These are phyloP conservation scores for Chloroceryle aenea DNA, from an alignment of 2,113 vertebrate genomes.

Conservation along the genomic window DNA sequence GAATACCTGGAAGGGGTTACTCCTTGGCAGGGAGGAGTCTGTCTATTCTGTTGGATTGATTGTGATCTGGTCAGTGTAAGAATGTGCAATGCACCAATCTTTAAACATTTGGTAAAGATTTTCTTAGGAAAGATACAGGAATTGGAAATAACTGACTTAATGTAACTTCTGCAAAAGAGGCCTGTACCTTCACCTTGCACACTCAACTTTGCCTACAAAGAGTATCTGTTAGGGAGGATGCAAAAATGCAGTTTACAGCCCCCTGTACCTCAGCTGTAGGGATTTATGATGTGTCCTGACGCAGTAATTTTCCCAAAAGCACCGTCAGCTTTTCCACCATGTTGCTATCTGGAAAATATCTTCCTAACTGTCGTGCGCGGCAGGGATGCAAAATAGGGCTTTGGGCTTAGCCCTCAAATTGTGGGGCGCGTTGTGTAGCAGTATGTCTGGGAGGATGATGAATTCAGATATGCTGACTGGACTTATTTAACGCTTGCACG, in stretches of 20 bases:
- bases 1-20: background rate
- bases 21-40: background rate
- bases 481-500: background rate
- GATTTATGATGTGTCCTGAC: background rate
- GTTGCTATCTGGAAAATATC: background rate
- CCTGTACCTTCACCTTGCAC: background rate
- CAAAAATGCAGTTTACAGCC: background rate
- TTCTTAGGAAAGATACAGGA: background rate
- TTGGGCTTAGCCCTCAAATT: background rate
- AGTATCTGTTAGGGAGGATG: background rate
- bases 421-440: background rate
- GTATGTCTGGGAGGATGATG: background rate
- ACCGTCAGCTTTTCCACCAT: background rate
- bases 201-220: background rate
- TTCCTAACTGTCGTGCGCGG: background rate
- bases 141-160: background rate
- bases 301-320: background rate
- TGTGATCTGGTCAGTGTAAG: constrained; percentile 1
- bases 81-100: constrained; percentile 12
- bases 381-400: background rate
- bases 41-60: background rate
- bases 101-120: background rate
- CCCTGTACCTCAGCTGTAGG: background rate
- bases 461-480: constrained; percentile 10
- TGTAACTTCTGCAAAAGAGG: background rate